These are phyloP conservation scores for Dryobotodes eremita DNA, from an alignment of 2,888 invertebrate genomes.

Conservation along the genomic window DNA sequence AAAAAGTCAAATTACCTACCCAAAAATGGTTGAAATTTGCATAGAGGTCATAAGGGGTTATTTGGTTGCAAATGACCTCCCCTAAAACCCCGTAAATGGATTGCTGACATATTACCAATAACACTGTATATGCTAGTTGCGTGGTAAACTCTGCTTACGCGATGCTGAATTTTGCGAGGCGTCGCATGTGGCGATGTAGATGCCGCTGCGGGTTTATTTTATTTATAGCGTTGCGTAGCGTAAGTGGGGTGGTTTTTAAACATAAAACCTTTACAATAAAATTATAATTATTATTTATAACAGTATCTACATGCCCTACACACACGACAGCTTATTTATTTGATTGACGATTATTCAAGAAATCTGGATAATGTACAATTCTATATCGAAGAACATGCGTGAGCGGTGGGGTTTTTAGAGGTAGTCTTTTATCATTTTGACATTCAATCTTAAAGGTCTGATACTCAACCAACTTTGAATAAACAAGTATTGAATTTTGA, in stretches of 20 bases:
- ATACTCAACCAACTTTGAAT: not conserved
- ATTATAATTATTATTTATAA: not conserved
- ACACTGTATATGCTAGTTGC: too few species aligned
- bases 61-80: too few species aligned
- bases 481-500: not conserved
- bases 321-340: not conserved
- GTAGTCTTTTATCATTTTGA: not conserved
- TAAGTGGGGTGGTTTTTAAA: not conserved
- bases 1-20: too few species aligned
- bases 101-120: too few species aligned
- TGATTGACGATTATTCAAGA: not conserved
- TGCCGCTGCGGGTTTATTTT: not conserved
- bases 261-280: not conserved
- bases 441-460: not conserved
- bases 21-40: too few species aligned
- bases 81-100: too few species aligned
- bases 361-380: not conserved
- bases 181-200: too few species aligned
- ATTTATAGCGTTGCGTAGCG: not conserved
- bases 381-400: not conserved
- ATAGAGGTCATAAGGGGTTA: too few species aligned
- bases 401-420: not conserved
- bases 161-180: too few species aligned
- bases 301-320: not conserved
- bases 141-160: too few species aligned